Evolutionary conservation across 2,113 vertebrate genomes (phyloP), one percentile per base, ranked within the genome.

Genomic region (Lagopus muta): DNA sequence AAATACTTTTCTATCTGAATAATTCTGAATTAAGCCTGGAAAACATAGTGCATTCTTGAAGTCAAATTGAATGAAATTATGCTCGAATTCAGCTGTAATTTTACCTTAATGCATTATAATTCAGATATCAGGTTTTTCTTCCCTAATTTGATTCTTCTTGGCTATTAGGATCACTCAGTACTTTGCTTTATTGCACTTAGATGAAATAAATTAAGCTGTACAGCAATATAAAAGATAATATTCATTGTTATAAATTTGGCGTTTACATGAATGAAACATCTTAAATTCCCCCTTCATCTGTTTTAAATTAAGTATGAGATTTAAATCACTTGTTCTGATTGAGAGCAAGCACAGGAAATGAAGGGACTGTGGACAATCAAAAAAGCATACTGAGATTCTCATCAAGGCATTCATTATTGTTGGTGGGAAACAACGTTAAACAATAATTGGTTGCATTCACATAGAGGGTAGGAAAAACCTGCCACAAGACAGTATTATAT

Each of bases 261-360:
- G 61, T 97, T 96, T 95, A 94, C 90, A 93, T 0, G 0, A 94
- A 90, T 89, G 89, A 93, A 96, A 62, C 82, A 73, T 93, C 70
- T 86, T 91, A 86, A 90, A 91, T 90, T 94, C 52, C 66, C 38
- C n/a, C 19, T 92, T 95, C 82, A 94, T 94, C 93, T 84, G 73
- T 90, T 96, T 86, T 95, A 95, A 91, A 97, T 96, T 90, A 96
- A 92, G 55, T 93, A 79, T 79, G 82, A 95, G 94, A 90, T 95
- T 91, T 81, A 88, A 96, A 92, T 93, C 57, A 65, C 82, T 94
- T 45, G 43, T 57, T 83, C 73, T 97, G 91, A 88, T 94, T 94
- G 88, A 96, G 82, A 78, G 57, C 72, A 69, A 50, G 76, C 36
- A 3, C 48, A 88, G 76, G 79, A 92, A 95, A 73, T 81, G 58